Base-by-base conservation (phyloP, 2,888 invertebrate species). In the Stenodera caucasica region DNA sequence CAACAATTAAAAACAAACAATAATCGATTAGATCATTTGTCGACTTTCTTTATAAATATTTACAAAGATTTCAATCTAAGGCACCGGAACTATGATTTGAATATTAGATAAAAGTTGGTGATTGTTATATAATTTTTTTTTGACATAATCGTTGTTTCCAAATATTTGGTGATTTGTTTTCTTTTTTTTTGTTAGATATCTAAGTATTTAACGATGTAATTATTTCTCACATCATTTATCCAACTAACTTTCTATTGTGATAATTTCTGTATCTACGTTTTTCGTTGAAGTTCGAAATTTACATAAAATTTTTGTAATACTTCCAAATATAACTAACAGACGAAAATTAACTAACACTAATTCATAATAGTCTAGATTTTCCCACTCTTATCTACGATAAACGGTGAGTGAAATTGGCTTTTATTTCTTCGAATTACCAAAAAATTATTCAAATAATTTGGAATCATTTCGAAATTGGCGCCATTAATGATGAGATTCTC, bases 1-100 rank as follows among this genome's bases (percentile, higher is more conserved):
- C 12, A 23, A 5, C n/a, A 6, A n/a, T 11, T 1, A 5, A 26
- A 3, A 26, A 26, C 26, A 6, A 23, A 21, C 1, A 21, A 23
- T 23, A 12, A 45, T 23, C 21, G 23, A 6, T 45, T 45, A 45
- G 45, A n/a, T 45, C 45, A 45, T 45, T 11, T 6, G 45, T 9
- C 9, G 53, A 40, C 60, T 60, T 60, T 60, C 60, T 56, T 60
- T 29, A 32, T 51, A 60, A 60, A 60, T 56, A 60, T 59, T 59
- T 32, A 53, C 57, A 14, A 21, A 11, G 21, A 45, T 45, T n/a
- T 45, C n/a, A n/a, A 45, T 45, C 23, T 45, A 23, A 23, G 23
- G 21, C 45, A 45, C 45, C 45, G 45, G 45, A 45, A 45, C 45
- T 37, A 37, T 37, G n/a, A n/a, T n/a, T n/a, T n/a, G n/a, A n/a